A percentile compares a stretch with the other conserved stretches of the same genome.
Evolutionary conservation across 2,888 invertebrate species (phyloP).

Genomic region (Dicyrtoma fusca): DNA sequence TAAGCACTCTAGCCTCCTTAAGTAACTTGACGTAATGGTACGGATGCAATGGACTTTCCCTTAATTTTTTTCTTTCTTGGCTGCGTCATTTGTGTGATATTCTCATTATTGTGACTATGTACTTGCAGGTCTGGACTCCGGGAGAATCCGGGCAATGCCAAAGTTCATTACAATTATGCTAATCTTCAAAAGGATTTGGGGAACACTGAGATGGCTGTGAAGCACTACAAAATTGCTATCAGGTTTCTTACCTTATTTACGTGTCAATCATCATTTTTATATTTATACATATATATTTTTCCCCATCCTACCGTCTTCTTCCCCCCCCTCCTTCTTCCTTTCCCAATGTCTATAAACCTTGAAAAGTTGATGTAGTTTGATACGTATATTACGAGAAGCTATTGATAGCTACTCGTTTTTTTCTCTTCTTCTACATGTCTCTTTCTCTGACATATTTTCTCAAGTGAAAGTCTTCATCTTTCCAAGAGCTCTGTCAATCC

Average conservation of each 20-base stretch:
- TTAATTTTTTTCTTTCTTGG: too few species aligned
- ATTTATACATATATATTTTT: not conserved
- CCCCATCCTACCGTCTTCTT: not conserved
- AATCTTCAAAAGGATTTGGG: slow-evolving; percentile 80
- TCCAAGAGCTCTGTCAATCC: slow-evolving; percentile 10
- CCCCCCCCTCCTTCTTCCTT: not conserved
- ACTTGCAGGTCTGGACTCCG: slow-evolving; percentile 73
- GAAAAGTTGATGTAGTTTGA: not conserved
- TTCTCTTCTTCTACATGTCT: not conserved
- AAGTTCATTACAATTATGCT: slow-evolving; percentile 87
- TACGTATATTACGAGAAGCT: not conserved
- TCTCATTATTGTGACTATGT: not conserved
- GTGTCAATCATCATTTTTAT: not conserved
- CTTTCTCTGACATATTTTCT: slow-evolving; percentile 14
- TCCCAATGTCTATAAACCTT: not conserved
- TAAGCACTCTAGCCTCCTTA: too few species aligned
- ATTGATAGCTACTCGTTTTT: not conserved
- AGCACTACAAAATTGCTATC: slow-evolving; percentile 78
- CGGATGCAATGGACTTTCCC: too few species aligned
- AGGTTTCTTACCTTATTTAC: slow-evolving; percentile 65
- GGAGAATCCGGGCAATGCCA: slow-evolving; percentile 81
- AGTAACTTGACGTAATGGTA: too few species aligned
- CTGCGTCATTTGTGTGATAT: too few species aligned
- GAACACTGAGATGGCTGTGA: slow-evolving; percentile 71
- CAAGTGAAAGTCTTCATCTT: slow-evolving; percentile 2